These are phyloP conservation scores for Paralvinella palmiformis DNA, from an alignment of 1,140 invertebrate genomes.

Conservation along the genomic window DNA sequence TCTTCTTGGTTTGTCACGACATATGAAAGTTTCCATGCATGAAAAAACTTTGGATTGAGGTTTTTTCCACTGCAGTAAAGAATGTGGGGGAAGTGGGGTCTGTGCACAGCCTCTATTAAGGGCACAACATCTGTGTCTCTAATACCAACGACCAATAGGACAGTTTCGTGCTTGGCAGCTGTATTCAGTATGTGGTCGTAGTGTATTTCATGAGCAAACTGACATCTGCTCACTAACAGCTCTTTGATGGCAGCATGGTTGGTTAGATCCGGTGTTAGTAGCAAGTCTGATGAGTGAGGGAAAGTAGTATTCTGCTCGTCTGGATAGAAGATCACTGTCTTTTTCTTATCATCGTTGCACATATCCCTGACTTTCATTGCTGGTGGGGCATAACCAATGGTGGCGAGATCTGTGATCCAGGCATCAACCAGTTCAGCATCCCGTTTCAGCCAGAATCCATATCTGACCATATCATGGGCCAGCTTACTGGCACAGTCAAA, in stretches of 20 bases:
- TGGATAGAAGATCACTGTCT: slow-evolving; percentile 9
- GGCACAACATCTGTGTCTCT: slow-evolving; percentile 5
- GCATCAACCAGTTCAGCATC: slow-evolving; percentile 22
- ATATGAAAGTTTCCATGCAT: slow-evolving; percentile 17
- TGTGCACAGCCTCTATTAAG: slow-evolving; percentile 9
- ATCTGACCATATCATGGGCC: slow-evolving; percentile 19
- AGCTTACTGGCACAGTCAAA: slow-evolving; percentile 24
- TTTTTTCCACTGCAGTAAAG: slow-evolving; percentile 15
- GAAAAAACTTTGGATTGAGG: neutral
- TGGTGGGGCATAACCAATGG: slow-evolving; percentile 19
- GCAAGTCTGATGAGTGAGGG: neutral
- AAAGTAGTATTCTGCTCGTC: slow-evolving; percentile 14
- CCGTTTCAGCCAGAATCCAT: slow-evolving; percentile 21
- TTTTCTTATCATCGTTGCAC: neutral
- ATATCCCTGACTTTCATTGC: neutral
- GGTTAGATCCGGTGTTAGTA: neutral
- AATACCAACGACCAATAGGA: slow-evolving; percentile 12
- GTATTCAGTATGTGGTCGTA: neutral
- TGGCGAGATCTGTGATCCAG: slow-evolving; percentile 27
- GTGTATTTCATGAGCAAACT: neutral
- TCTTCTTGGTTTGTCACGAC: neutral
- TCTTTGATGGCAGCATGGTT: neutral
- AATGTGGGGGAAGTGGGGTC: slow-evolving; percentile 11
- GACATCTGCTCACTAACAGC: neutral
- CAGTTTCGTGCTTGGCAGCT: neutral